Conservation (phyloP, 2,797 vertebrate genomes). For the Crypturellus tataupa region DNA sequence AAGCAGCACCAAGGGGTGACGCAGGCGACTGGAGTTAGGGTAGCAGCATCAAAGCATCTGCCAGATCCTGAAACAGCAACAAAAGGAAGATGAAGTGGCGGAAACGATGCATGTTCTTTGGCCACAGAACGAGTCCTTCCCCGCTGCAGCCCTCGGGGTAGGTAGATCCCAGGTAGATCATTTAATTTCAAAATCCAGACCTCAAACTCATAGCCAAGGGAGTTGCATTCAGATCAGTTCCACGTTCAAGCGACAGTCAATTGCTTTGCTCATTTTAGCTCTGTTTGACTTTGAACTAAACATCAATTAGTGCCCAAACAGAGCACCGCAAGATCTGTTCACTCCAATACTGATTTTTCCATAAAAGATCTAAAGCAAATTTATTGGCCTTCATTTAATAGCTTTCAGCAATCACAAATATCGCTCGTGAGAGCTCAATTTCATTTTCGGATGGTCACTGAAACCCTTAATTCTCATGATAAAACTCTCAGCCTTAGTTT, state of each 20-base stretch:
- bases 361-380: neutral
- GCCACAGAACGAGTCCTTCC: neutral
- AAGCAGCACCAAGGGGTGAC: too few species aligned
- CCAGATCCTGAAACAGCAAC: neutral
- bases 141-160: neutral
- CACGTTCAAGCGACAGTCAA: neutral
- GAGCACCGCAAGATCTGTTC: conserved; percentile 8
- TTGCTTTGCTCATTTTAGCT: conserved; percentile 38
- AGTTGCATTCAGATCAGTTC: neutral
- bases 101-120: too few species aligned
- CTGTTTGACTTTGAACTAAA: conserved; percentile 41
- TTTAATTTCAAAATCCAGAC: neutral
- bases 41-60: neutral
- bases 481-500: conserved; percentile 60
- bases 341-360: neutral
- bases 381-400: neutral
- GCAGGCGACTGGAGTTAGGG: neutral
- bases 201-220: neutral
- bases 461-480: conserved; percentile 75
- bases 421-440: conserved; percentile 53
- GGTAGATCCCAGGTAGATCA: neutral
- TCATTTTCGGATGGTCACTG: conserved; percentile 65
- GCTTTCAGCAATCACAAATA: conserved; percentile 27
- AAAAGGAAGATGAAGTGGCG: neutral
- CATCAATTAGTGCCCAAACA: conserved; percentile 45